Base-by-base conservation (phyloP, 2,113 vertebrate genomes). In the Columba livia region DNA sequence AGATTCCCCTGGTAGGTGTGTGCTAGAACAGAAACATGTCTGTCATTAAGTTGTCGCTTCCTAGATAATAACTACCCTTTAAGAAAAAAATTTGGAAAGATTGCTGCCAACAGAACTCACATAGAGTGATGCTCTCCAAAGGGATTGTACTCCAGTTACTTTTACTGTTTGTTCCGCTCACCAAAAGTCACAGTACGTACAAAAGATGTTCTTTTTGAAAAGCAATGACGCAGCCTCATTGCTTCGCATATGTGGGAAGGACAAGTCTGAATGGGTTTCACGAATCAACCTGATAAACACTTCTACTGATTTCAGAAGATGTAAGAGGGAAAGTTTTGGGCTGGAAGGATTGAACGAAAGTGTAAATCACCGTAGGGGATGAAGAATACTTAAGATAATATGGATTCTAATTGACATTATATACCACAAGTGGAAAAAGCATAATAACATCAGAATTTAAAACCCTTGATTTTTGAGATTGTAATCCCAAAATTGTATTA, bases 31-130 rank as follows among this genome's bases (percentile, higher is more conserved):
- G 81, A 96, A 94, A 60, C 47, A 65, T 17, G 51, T 86, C 88
- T 96, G 83, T 93, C 93, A 95, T 92, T 88, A 95, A 93, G 77
- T 75, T 95, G 57, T 72, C 95, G 70, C 79, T 97, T 95, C 57
- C 23, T 24, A 94, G 90, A 96, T 96, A 94, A 94, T 95, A 95
- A 92, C 69, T 81, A 93, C 47, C 50, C 73, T 79, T 87, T 90
- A 90, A 53, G 31, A 92, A 50, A 88, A 96, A 93, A 93, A 94
- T 34, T 89, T 58, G 29, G 88, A 61, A 93, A 96, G 70, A 66
- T 6, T 90, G 85, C 57, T 96, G 82, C 85, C 91, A 95, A 79
- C 18, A 84, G 65, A 93, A 81, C 62, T 87, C 77, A 89, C 57
- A 66, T 29, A 70, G 58, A 86, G 60, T 11, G 58, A 88, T 19